These are phyloP conservation scores for Nemoura dubitans DNA, from an alignment of 2,888 invertebrate species.

Conservation along the genomic window DNA sequence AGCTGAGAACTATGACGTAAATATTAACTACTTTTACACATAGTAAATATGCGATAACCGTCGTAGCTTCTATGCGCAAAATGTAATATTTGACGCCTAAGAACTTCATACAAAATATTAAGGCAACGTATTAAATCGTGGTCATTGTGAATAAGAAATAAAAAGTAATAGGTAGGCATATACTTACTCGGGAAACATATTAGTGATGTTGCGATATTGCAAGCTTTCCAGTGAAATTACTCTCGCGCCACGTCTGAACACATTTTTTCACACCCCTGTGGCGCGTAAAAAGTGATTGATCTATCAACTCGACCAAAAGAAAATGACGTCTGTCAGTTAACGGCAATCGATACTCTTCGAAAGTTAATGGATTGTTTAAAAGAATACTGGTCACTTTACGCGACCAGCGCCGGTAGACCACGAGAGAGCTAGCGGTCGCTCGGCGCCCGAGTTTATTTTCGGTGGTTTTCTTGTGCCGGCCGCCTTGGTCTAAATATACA, in stretches of 20 bases:
- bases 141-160: too few relatives aligned
- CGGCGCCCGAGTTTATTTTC: background rate
- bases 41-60: too few relatives aligned
- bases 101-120: too few relatives aligned
- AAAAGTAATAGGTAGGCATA: too few relatives aligned
- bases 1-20: background rate
- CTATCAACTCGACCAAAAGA: background rate
- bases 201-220: too few relatives aligned
- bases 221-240: too few relatives aligned
- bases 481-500: slow-evolving; percentile 34
- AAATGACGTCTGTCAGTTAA: background rate
- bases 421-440: background rate
- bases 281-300: background rate
- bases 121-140: too few relatives aligned
- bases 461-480: slow-evolving; percentile 27
- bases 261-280: background rate
- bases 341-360: background rate
- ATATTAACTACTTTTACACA: background rate
- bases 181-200: too few relatives aligned
- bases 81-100: too few relatives aligned
- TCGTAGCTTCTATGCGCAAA: too few relatives aligned
- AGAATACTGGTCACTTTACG: background rate
- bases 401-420: background rate
- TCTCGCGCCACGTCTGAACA: background rate
- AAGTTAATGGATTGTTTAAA: slow-evolving; percentile 12